A percentile compares a stretch with the other conserved stretches of the same genome.
Conservation (phyloP, 1,140 invertebrate genomes). For the Akabosia matsudoensis region DNA sequence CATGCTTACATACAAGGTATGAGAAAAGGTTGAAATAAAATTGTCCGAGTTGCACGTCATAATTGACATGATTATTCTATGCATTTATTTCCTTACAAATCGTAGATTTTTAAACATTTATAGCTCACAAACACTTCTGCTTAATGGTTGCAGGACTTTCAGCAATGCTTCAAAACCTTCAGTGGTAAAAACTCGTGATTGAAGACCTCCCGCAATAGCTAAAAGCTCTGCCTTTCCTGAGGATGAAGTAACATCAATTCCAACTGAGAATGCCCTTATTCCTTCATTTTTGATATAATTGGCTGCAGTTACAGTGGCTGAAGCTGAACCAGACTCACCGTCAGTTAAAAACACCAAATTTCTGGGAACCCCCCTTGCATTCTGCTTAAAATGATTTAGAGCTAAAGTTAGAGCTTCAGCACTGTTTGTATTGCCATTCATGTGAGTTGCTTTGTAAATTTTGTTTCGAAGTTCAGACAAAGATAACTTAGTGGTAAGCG, state of each 20-base stretch:
- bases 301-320: neutral
- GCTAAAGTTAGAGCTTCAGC: neutral
- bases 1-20: too few relatives aligned
- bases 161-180: neutral
- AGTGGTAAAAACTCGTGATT: neutral
- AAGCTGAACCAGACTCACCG: neutral
- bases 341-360: neutral
- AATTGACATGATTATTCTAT: too few relatives aligned
- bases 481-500: neutral
- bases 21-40: too few relatives aligned
- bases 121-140: neutral
- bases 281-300: neutral
- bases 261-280: neutral
- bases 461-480: neutral
- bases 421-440: neutral
- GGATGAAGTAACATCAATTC: neutral
- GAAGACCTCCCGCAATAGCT: neutral
- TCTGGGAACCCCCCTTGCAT: neutral
- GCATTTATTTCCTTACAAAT: too few relatives aligned
- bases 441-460: neutral
- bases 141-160: neutral
- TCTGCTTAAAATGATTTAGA: neutral
- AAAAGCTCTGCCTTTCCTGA: too few relatives aligned
- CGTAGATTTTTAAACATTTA: too few relatives aligned
- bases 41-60: too few relatives aligned